Evolutionary conservation across 37 sponge, comb jelly and placozoan species (phyloP), one percentile per base, ranked within the genome.

Genomic region (Aphrocallistes beatrix): DNA sequence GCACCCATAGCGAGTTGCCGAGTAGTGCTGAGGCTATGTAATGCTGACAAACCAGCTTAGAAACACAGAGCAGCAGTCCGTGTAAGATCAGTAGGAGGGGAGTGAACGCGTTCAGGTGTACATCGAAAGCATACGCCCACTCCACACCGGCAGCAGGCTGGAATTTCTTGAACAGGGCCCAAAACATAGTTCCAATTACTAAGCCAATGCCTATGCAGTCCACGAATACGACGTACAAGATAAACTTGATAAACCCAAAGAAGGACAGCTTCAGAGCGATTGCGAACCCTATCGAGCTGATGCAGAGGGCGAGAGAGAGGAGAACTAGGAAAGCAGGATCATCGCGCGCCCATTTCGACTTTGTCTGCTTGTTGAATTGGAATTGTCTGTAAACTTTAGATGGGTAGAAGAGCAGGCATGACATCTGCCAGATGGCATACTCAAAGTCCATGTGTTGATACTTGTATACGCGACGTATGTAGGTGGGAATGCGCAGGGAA

Each of bases 81-180:
- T 93, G 94, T 50, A 94, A 51, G 28, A 92, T 75, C 6, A 97
- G 82, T 19, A 91, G 85, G 23, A 94, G 38, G 17, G 99, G 94
- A 38, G 94, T 86, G 84, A 94, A 91, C 30, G 95, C 90, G 88
- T 97, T 97, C 81, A 94, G 87, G 51, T 97, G 99, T 13, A 97
- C 92, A 89, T 97, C 99, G 84, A 97, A 94, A 13, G 93, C 89
- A 82, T 97, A 97, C 17, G 91, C 91, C 92, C 95, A 97, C 90
- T 97, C 95, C 49, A 94, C 93, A 0, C 51, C 30, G 28, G 87
- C 87, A 37, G 23, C 87, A 23, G 34, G 39, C 13, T 85, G 51
- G n/a, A 38, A 25, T n/a, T 51, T 81, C 9, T 37, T 40, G 28
- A 51, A 81, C 21, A 85, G 85, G 85, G 82, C 94, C 98, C 98